Conservation (phyloP, 1,140 invertebrate species). For the Drosophila setifemur region DNA sequence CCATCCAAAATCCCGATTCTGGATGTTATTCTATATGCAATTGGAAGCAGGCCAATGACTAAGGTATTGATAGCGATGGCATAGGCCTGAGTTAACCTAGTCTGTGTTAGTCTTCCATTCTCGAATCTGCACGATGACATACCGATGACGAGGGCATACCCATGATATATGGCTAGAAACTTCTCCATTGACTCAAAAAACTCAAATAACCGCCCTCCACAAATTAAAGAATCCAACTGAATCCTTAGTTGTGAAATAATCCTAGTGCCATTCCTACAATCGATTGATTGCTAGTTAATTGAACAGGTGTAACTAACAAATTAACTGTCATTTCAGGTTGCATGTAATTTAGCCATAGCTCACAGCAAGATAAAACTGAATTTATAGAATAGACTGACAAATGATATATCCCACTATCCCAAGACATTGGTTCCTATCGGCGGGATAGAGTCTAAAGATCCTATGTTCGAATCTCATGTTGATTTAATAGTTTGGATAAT, state of each 20-base stretch:
- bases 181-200: too few relatives aligned
- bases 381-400: background rate
- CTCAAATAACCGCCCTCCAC: background rate
- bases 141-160: slow-evolving; percentile 5
- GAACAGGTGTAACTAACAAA: background rate
- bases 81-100: background rate
- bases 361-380: slow-evolving; percentile 21
- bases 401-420: too few relatives aligned
- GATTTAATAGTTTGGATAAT: slow-evolving; percentile 3
- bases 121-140: slow-evolving; percentile 8
- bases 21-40: too few relatives aligned
- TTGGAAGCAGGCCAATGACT: background rate
- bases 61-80: background rate
- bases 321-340: too few relatives aligned
- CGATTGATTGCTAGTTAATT: too few relatives aligned
- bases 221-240: background rate
- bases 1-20: background rate
- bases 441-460: slow-evolving; percentile 1
- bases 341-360: too few relatives aligned
- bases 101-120: background rate
- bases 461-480: background rate
- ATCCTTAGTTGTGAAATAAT: too few relatives aligned
- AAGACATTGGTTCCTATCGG: slow-evolving; percentile 5
- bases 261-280: background rate
- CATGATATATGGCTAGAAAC: background rate